phyloP scores from a whole-genome alignment of 2,888 invertebrate genomes.

The Drosophila falleni region DNA sequence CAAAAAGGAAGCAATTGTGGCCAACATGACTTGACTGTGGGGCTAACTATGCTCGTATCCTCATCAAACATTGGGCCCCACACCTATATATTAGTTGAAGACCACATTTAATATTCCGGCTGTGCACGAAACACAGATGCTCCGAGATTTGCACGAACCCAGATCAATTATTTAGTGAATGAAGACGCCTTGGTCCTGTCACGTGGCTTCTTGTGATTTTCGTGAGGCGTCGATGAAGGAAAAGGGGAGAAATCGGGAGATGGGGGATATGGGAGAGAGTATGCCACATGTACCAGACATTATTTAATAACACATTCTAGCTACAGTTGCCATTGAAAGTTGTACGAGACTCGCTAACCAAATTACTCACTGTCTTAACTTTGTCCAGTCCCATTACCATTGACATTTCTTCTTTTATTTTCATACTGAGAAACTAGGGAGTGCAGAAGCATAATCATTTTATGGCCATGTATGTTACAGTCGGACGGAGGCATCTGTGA shows the following conservation, averaged over 20 bases:
- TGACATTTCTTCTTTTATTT: not conserved
- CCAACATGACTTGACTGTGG: conserved; percentile 42
- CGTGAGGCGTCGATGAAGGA: not conserved
- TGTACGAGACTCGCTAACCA: conserved; percentile 69
- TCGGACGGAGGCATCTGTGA: not conserved
- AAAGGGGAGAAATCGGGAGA: not conserved
- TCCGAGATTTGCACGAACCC: conserved; percentile 63
- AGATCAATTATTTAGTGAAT: conserved; percentile 68
- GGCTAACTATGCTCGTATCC: conserved; percentile 42
- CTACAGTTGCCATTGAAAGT: conserved; percentile 59
- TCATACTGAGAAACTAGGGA: not conserved
- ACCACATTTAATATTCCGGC: conserved; percentile 61
- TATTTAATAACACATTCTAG: conserved; percentile 71
- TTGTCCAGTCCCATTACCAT: conserved; percentile 31
- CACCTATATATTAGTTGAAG: not conserved
- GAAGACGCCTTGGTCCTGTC: conserved; percentile 33
- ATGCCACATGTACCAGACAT: conserved; percentile 56
- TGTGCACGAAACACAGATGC: conserved; percentile 48
- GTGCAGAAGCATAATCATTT: not conserved
- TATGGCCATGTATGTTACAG: not conserved
- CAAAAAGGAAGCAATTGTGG: conserved; percentile 50
- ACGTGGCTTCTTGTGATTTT: conserved; percentile 20
- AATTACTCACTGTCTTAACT: conserved; percentile 68
- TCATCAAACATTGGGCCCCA: conserved; percentile 40
- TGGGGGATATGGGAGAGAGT: not conserved